Conservation (phyloP, 2,797 vertebrate species). For the Sardinella longiceps region DNA sequence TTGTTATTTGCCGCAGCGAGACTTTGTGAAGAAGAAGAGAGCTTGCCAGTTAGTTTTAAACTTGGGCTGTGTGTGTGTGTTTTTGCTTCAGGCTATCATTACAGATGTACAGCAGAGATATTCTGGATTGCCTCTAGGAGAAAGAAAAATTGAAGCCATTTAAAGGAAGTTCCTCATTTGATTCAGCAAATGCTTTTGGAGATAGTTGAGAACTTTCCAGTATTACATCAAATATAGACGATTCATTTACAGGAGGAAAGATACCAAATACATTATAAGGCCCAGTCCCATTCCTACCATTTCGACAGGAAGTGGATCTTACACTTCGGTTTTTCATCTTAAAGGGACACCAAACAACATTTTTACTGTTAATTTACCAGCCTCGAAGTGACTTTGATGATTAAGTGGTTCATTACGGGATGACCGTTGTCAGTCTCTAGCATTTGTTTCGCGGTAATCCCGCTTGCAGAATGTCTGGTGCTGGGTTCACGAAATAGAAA, state of each 20-base stretch:
- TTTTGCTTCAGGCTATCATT: slow-evolving; percentile 12
- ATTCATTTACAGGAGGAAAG: not conserved
- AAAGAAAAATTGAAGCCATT: not conserved
- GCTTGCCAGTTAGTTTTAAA: not conserved
- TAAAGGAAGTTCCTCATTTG: not conserved
- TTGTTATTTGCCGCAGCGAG: not conserved
- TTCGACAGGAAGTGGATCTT: too few species aligned
- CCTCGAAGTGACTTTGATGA: too few species aligned
- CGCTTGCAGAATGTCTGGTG: too few species aligned
- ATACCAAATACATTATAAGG: too few species aligned
- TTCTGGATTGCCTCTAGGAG: not conserved
- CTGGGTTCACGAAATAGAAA: too few species aligned
- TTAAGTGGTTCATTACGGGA: too few species aligned
- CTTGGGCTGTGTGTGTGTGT: slow-evolving; percentile 17
- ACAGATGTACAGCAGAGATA: not conserved
- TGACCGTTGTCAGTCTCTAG: too few species aligned
- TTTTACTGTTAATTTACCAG: too few species aligned
- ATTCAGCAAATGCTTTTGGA: not conserved
- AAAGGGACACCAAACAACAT: too few species aligned
- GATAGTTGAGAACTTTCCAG: not conserved
- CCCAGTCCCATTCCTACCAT: too few species aligned
- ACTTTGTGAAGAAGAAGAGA: not conserved
- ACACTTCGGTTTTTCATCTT: too few species aligned
- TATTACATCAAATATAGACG: not conserved
- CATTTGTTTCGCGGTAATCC: too few species aligned